A percentile compares a stretch with the other conserved stretches of the same genome.
Conservation (phyloP, 2,113 vertebrate species). For the Apodemus sylvaticus region DNA sequence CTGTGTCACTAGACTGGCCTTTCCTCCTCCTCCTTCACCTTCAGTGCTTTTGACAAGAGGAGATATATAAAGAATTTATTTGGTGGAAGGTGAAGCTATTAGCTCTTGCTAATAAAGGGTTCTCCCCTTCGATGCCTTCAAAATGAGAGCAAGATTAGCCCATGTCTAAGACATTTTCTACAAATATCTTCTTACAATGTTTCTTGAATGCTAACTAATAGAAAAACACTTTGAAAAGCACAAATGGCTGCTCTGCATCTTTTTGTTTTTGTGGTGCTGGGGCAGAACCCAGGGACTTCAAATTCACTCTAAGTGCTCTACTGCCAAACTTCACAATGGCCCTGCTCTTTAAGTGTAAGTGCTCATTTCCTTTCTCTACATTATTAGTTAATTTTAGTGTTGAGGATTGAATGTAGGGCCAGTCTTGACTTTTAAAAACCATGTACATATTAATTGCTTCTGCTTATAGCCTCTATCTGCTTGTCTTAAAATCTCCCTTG, state of each 20-base stretch:
- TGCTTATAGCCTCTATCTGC: neutral
- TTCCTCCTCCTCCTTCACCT: neutral
- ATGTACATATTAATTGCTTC: constrained; percentile 7
- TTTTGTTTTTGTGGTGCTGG: neutral
- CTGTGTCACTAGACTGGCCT: neutral
- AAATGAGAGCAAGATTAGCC: neutral
- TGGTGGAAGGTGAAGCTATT: neutral
- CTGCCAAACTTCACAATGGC: neutral
- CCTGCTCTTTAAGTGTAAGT: constrained; percentile 23
- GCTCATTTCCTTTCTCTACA: constrained; percentile 32
- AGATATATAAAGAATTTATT: neutral
- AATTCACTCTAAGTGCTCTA: neutral
- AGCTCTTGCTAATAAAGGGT: neutral
- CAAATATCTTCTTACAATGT: neutral
- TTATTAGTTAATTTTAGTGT: constrained; percentile 7
- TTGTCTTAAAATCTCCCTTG: constrained; percentile 29
- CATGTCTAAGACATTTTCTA: constrained; percentile 3
- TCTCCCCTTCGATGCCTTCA: neutral
- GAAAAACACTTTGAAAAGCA: constrained; percentile 42
- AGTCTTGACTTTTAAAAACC: constrained; percentile 12
- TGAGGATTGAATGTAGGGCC: neutral
- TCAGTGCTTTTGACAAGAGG: neutral
- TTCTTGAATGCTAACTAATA: neutral
- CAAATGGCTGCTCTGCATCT: neutral
- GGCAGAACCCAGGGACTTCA: neutral